Conservation (phyloP, 2,888 invertebrate species). For the Sturmia bella region DNA sequence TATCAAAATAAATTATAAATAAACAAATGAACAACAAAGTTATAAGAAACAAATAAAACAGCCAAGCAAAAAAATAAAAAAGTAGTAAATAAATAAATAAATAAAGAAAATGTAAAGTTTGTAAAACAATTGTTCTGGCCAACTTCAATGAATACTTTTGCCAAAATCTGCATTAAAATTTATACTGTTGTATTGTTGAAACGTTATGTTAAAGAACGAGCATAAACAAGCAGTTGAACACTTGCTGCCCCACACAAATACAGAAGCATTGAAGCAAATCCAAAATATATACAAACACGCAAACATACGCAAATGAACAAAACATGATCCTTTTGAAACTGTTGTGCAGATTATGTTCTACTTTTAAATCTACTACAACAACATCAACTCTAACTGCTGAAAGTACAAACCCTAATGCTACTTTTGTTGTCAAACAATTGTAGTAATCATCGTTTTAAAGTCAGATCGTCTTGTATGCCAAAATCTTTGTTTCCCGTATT, state of each 20-base stretch:
- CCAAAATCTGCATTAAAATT: conserved; percentile 80
- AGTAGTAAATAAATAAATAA: conserved; percentile 44
- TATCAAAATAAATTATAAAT: conserved; percentile 7
- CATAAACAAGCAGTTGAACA: conserved; percentile 14
- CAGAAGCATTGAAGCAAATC: conserved; percentile 1
- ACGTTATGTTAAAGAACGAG: conserved; percentile 29
- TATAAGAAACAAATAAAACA: conserved; percentile 25
- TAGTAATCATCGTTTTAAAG: conserved; percentile 60
- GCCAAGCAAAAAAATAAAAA: conserved; percentile 46
- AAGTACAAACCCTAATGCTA: conserved; percentile 43
- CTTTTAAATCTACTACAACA: conserved; percentile 14
- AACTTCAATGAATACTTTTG: conserved; percentile 74
- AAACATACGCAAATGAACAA: conserved; percentile 3
- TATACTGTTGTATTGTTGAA: conserved; percentile 77
- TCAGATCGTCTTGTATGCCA: conserved; percentile 45
- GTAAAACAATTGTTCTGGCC: conserved; percentile 66
- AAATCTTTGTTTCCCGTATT: conserved; percentile 19
- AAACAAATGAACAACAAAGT: conserved; percentile 46
- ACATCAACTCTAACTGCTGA: neutral
- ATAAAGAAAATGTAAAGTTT: conserved; percentile 50
- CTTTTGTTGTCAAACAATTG: conserved; percentile 67
- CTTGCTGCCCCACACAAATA: neutral
- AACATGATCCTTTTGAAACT: conserved; percentile 39
- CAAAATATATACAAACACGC: conserved; percentile 9
- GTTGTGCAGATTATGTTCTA: conserved; percentile 21